Evolutionary conservation across 1,140 invertebrate genomes (phyloP).

Genomic region (Oscheius sp.): DNA sequence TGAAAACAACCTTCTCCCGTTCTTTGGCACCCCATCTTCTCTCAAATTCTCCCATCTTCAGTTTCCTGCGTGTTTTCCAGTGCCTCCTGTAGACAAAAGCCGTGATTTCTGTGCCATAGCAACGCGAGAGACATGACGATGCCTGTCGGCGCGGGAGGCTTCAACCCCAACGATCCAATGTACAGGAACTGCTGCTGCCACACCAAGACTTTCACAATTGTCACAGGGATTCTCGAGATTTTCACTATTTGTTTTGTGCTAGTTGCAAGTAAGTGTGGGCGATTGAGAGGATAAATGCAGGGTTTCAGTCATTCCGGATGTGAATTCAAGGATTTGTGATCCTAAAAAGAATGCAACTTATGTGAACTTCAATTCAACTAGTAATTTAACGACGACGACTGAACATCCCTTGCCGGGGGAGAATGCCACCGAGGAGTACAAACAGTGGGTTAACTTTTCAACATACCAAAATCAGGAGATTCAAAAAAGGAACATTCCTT

Average conservation of each 20-base stretch:
- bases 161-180: slow-evolving; percentile 30
- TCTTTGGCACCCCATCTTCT: too few relatives aligned
- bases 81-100: too few relatives aligned
- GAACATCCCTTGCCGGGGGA: too few relatives aligned
- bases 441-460: not conserved
- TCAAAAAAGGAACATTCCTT: too few relatives aligned
- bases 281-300: not conserved
- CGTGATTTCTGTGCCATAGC: too few relatives aligned
- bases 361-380: not conserved
- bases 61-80: too few relatives aligned
- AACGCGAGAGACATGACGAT: too few relatives aligned
- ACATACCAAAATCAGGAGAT: not conserved
- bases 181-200: slow-evolving; percentile 35
- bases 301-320: slow-evolving; percentile 36
- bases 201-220: slow-evolving; percentile 35
- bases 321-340: slow-evolving; percentile 32
- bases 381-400: not conserved
- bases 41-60: too few relatives aligned
- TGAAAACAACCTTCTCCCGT: too few relatives aligned
- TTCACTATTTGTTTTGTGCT: slow-evolving; percentile 48
- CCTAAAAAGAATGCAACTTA: not conserved
- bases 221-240: slow-evolving; percentile 36
- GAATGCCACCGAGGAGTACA: not conserved
- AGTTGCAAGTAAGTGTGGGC: slow-evolving; percentile 43
- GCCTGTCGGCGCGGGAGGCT: slow-evolving; percentile 4